Base-by-base conservation (phyloP, 2,888 invertebrate species). In the Automeris io region DNA sequence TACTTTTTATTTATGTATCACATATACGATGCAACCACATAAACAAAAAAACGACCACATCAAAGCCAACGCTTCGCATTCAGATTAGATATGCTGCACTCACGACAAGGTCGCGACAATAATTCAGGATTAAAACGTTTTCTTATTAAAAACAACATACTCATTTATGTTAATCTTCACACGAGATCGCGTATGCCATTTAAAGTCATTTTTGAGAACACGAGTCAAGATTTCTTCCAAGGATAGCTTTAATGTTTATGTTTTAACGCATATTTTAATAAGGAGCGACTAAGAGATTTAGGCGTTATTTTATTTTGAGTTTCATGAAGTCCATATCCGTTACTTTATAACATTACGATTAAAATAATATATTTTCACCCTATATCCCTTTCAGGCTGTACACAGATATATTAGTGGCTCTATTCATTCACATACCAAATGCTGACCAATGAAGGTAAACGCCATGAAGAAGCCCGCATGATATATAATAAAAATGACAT, bases 11-110 rank as follows among this genome's bases (percentile, higher is more conserved):
- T 2, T 13, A 12, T 26, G 13, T 9, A 26, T 13, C 13, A 5
- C 12, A 12, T n/a, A n/a, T n/a, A n/a, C n/a, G n/a, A n/a, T n/a
- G n/a, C n/a, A 12, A 12, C 25, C 6, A 5, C 5, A 25, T 6
- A 25, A 25, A 25, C 12, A 13, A 8, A 29, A 29, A 16, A 29
- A 8, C n/a, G 16, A 16, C 62, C 63, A 61, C 60, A 69, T 63
- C 54, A 40, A 43, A 33, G 24, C 18, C 33, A 43, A 47, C 54
- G 45, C 37, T 47, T 53, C 53, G 45, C 46, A 49, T 51, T 54
- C 41, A 51, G 46, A 55, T 54, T 49, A 45, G 47, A 35, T 43
- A 49, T 49, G 38, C 35, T 33, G 26, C 41, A 33, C 25, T 42
- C 18, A 42, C 32, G 39, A 42, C 44, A 39, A 47, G 40, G 44